phyloP scores from a whole-genome alignment of 2,888 invertebrate species.

The Disparrhopalites patrizii region DNA sequence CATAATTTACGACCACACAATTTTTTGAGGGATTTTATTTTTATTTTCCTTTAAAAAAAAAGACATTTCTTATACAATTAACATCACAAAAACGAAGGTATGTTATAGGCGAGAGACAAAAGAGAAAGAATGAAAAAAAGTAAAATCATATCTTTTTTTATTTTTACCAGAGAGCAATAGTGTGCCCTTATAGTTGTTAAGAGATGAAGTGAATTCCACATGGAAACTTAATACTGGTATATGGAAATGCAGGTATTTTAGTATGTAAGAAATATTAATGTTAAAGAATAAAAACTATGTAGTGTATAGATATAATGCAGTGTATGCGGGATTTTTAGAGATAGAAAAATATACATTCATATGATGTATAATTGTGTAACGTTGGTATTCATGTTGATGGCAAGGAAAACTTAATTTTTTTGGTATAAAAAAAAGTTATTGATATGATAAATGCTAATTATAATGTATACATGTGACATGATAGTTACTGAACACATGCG shows the following conservation, averaged over 20 bases:
- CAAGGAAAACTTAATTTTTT: too few species aligned
- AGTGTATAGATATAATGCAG: background rate
- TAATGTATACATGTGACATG: too few species aligned
- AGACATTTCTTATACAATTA: background rate
- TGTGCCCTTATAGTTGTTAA: slow-evolving; percentile 25
- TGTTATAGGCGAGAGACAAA: background rate
- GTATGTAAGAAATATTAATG: background rate
- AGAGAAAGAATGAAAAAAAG: background rate
- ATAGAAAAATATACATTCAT: background rate
- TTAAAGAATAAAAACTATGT: background rate
- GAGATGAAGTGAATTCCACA: slow-evolving; percentile 10
- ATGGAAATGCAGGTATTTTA: slow-evolving; percentile 24
- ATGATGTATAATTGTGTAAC: background rate
- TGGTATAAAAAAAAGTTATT: too few species aligned
- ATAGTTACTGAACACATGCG: background rate
- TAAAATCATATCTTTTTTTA: slow-evolving; percentile 24
- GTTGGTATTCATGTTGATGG: too few species aligned
- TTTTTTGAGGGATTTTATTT: background rate
- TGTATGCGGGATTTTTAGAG: too few species aligned
- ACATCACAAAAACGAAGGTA: background rate
- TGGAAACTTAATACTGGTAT: slow-evolving; percentile 27
- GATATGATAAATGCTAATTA: too few species aligned
- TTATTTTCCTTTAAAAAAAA: background rate
- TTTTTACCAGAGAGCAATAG: slow-evolving; percentile 31
- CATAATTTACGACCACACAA: background rate